Evolutionary conservation across 2,888 invertebrate genomes (phyloP).

Genomic region (Hirtodrosophila duncani): DNA sequence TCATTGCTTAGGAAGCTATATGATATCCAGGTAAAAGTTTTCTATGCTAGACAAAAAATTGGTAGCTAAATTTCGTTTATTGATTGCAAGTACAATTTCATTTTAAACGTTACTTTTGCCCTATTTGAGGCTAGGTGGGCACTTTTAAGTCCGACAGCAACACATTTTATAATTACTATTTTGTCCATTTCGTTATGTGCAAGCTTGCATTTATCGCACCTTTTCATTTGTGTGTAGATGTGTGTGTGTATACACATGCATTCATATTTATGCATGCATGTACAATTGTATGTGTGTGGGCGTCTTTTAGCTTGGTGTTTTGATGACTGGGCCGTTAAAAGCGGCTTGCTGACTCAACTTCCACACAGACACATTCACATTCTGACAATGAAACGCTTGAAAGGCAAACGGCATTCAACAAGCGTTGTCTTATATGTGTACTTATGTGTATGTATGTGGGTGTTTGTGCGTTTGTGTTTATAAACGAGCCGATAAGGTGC

Average conservation of each 20-base stretch:
- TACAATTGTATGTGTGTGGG: conserved; percentile 23
- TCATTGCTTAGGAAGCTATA: too few relatives aligned
- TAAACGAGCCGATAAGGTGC: conserved; percentile 50
- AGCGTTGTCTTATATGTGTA: not conserved
- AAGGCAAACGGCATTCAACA: conserved; percentile 19
- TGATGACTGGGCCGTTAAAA: conserved; percentile 50
- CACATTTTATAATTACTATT: conserved; percentile 38
- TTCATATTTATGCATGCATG: not conserved
- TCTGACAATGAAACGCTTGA: conserved; percentile 14
- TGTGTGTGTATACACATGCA: not conserved
- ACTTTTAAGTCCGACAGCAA: conserved; percentile 24
- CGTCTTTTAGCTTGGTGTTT: conserved; percentile 33
- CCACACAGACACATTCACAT: conserved; percentile 6
- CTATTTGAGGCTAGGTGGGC: conserved; percentile 41
- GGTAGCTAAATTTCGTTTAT: too few relatives aligned
- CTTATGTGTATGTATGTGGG: conserved; percentile 2
- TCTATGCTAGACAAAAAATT: too few relatives aligned
- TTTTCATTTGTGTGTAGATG: conserved; percentile 10
- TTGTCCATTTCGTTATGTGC: too few relatives aligned
- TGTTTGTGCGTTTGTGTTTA: conserved; percentile 31
- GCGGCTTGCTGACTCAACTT: conserved; percentile 53
- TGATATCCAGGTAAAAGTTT: too few relatives aligned
- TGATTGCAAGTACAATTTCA: too few relatives aligned
- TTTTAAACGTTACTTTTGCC: too few relatives aligned
- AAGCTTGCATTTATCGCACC: conserved; percentile 47